phyloP scores from a whole-genome alignment of 1,140 invertebrate species.

The Drosophila rhopaloa region DNA sequence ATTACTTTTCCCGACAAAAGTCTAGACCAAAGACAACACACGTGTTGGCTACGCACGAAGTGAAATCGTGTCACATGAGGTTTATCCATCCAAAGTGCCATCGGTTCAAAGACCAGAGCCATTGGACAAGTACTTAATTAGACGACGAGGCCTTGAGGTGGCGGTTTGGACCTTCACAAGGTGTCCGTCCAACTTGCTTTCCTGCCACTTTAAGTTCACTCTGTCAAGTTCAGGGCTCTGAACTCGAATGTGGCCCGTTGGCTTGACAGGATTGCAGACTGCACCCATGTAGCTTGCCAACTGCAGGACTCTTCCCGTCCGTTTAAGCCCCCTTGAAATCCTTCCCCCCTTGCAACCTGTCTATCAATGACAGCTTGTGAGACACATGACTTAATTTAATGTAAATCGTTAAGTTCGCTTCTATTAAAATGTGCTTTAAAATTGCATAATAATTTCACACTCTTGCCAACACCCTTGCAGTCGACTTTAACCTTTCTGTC shows the following conservation, averaged over 20 bases:
- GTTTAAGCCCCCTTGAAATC: background rate
- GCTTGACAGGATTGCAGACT: constrained; percentile 25
- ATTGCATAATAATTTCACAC: background rate
- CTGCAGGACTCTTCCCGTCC: constrained; percentile 16
- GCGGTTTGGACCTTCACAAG: constrained; percentile 1
- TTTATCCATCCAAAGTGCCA: constrained; percentile 19
- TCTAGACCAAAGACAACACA: constrained; percentile 23
- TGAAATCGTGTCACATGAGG: constrained; percentile 22
- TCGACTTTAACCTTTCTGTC: too few relatives aligned
- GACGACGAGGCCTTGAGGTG: constrained; percentile 19
- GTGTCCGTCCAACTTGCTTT: constrained; percentile 10
- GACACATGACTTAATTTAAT: constrained; percentile 20
- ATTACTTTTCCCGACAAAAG: background rate
- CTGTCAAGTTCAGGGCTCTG: constrained; percentile 33
- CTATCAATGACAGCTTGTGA: constrained; percentile 33
- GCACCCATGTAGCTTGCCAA: constrained; percentile 37
- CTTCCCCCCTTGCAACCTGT: constrained; percentile 4
- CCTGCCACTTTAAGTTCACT: constrained; percentile 28
- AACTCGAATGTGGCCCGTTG: background rate
- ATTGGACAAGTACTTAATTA: constrained; percentile 45
- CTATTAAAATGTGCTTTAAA: constrained; percentile 5
- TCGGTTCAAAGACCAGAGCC: constrained; percentile 24
- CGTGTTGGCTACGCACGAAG: constrained; percentile 13
- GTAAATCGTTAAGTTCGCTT: too few relatives aligned
- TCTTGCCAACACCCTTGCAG: background rate